Conservation (phyloP, 1,140 invertebrate species). For the Whitmania pigra region DNA sequence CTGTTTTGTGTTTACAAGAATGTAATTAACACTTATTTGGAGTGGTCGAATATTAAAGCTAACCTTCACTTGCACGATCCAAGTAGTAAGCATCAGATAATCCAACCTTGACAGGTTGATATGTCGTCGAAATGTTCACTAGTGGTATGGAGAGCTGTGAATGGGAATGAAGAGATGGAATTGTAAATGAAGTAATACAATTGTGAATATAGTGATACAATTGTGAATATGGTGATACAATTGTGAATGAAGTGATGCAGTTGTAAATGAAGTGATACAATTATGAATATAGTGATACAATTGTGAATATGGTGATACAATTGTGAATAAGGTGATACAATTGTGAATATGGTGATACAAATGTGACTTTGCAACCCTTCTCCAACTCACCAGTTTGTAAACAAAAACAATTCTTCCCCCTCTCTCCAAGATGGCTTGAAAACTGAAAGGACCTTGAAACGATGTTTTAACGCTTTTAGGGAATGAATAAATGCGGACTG, state of each 20-base stretch:
- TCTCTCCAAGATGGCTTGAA: constrained; percentile 14
- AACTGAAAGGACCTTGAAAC: constrained; percentile 28
- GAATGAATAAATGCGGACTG: too few relatives aligned
- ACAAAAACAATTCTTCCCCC: constrained; percentile 17
- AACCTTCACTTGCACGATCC: constrained; percentile 46
- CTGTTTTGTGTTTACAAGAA: too few relatives aligned
- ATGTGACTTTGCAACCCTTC: too few relatives aligned
- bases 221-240: too few relatives aligned
- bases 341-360: too few relatives aligned
- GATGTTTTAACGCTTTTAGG: too few relatives aligned
- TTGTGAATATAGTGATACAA: not conserved
- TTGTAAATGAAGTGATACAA: too few relatives aligned
- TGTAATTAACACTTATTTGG: too few relatives aligned
- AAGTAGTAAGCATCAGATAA: constrained; percentile 95
- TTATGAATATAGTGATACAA: too few relatives aligned
- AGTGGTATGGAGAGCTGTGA: constrained; percentile 18
- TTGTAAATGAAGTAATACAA: too few relatives aligned
- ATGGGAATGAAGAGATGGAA: not conserved
- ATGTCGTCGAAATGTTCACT: constrained; percentile 26
- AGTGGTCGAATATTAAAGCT: too few relatives aligned
- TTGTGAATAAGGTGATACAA: too few relatives aligned
- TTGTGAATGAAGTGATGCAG: not conserved
- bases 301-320: not conserved
- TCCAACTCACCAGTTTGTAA: constrained; percentile 17
- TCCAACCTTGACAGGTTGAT: constrained; percentile 71